Percentiles rank a stretch among this genome's conserved stretches.
phyloP scores from a whole-genome alignment of 1,140 invertebrate genomes.

The Grapholita molesta region DNA sequence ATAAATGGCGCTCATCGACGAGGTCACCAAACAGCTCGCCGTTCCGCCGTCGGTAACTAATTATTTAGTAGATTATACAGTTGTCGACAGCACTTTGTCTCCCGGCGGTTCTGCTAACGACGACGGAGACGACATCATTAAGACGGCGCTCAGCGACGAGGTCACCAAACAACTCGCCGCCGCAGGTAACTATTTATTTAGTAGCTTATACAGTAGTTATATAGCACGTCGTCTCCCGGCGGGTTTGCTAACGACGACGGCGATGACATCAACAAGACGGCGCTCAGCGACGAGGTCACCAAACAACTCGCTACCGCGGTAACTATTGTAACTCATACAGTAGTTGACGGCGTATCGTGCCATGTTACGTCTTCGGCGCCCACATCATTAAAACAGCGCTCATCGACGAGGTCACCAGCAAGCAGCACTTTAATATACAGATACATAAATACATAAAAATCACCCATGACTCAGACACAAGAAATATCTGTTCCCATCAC shows the following conservation, averaged over 20 bases:
- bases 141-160: slow-evolving; percentile 89
- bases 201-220: background rate
- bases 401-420: slow-evolving; percentile 93
- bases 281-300: slow-evolving; percentile 93
- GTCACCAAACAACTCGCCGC: slow-evolving; percentile 97
- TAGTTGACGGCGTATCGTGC: slow-evolving; percentile 79
- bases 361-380: too few species aligned
- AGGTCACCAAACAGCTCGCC: slow-evolving; percentile 96
- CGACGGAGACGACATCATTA: slow-evolving; percentile 86
- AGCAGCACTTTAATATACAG: too few species aligned
- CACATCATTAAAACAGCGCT: slow-evolving; percentile 89
- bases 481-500: too few species aligned
- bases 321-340: too few species aligned
- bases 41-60: slow-evolving; percentile 89
- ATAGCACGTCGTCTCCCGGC: background rate
- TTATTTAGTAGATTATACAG: background rate
- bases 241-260: slow-evolving; percentile 85
- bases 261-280: slow-evolving; percentile 86
- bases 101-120: slow-evolving; percentile 81
- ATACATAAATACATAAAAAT: too few species aligned
- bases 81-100: slow-evolving; percentile 57
- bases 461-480: too few species aligned
- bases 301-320: slow-evolving; percentile 95
- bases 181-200: slow-evolving; percentile 81
- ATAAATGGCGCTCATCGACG: slow-evolving; percentile 89